Percentiles rank a stretch among this genome's conserved stretches.
phyloP scores from a whole-genome alignment of 2,113 vertebrate genomes.

The Phyllostomus discolor region DNA sequence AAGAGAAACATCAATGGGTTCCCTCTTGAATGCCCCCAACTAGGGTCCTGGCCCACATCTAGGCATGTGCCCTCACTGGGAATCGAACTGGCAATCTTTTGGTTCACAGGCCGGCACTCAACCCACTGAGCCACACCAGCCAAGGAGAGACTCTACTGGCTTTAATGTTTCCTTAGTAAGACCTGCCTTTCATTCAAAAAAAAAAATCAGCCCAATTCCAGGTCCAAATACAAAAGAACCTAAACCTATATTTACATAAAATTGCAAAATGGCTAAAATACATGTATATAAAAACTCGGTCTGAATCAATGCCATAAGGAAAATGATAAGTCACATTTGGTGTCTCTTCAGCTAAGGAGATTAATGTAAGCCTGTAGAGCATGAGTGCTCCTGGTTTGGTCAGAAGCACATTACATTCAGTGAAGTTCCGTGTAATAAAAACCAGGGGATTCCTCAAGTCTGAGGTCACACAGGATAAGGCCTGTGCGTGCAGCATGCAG shows the following conservation, averaged over 20 bases:
- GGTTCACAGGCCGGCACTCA: too few relatives aligned
- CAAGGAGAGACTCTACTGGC: too few relatives aligned
- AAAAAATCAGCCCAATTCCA: background rate
- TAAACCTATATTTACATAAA: rapidly evolving
- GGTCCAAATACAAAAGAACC: background rate
- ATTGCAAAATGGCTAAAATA: background rate
- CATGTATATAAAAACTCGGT: background rate
- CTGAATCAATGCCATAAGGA: background rate
- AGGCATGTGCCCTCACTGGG: too few relatives aligned
- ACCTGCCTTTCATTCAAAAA: background rate
- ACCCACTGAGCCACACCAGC: too few relatives aligned
- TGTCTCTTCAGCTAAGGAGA: background rate
- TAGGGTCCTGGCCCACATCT: too few relatives aligned
- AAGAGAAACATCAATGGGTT: too few relatives aligned
- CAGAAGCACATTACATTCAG: background rate
- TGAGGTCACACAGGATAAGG: rapidly evolving
- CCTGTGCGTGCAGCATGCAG: rapidly evolving
- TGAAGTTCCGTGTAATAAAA: background rate
- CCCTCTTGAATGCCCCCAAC: too few relatives aligned
- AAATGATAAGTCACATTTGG: background rate
- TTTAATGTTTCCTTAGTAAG: background rate
- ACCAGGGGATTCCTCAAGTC: background rate
- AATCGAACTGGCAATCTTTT: too few relatives aligned
- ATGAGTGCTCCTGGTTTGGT: rapidly evolving
- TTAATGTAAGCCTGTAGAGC: too few relatives aligned